Evolutionary conservation across 2,113 vertebrate species (phyloP), one percentile per base, ranked within the genome.

Genomic region (Ciconia maguari): DNA sequence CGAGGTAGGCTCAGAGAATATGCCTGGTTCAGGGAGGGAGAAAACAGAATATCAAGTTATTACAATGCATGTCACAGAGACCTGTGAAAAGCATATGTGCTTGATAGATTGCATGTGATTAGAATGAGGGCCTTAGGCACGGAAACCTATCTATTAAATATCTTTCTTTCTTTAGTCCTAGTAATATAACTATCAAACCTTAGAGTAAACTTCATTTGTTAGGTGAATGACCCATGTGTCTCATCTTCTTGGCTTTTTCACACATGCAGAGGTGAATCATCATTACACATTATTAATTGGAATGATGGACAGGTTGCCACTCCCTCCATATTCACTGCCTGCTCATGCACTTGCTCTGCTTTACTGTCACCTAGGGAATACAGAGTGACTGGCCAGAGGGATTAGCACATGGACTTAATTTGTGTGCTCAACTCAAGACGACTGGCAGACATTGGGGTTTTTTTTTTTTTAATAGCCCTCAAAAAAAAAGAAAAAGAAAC

Each of bases 181-280:
- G 54, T 87, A 93, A 94, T 71, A 58, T 18, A 92, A 68, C 89
- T 76, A 94, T 90, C 62, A 94, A 96, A 92, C 78, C 66, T 61
- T 54, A 93, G 41, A 83, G 89, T 81, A 97, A 96, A 90, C 76
- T 81, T 89, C 57, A 96, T 95, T 95, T 96, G 48, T 87, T 95
- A 95, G 83, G 71, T 54, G 91, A 84, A 78, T 55, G 89, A 91
- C 72, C 87, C 19, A 11, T 6, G 25, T 48, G 32, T 34, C 79
- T 81, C 20, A 49, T 68, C 38, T 42, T 55, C 66, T 66, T 58
- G 42, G 48, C 52, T 85, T 93, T 81, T 82, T 61, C 51, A 65
- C 55, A 70, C 11, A 41, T 21, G 34, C 64, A 77, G 66, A 85
- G 49, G 27, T 68, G 49, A 68, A 77, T 74, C 42, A 48, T 30